Conservation (phyloP, 2,797 vertebrate genomes). For the Eulemur mongoz region DNA sequence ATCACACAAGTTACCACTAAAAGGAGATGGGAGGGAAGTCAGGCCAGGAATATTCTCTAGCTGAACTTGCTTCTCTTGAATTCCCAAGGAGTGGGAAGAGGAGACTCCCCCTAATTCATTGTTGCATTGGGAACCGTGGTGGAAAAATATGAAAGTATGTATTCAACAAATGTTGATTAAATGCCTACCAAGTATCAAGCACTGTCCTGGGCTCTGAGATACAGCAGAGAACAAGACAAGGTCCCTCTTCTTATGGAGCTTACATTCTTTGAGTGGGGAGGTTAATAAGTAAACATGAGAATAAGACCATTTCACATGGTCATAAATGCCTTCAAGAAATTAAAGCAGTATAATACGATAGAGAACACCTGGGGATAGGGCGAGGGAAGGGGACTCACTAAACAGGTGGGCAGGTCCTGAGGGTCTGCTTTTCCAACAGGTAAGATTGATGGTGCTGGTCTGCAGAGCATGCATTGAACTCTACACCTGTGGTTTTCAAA, state of each 20-base stretch:
- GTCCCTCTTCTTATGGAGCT: not conserved
- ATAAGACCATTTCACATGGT: not conserved
- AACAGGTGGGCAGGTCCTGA: not conserved
- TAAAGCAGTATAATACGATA: not conserved
- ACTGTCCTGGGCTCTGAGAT: not conserved
- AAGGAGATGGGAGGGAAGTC: not conserved
- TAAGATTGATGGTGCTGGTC: fast-evolving
- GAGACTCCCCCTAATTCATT: not conserved
- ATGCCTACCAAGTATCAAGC: not conserved
- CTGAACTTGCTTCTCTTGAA: not conserved
- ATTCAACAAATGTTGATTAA: not conserved
- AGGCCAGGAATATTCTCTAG: constrained; percentile 14
- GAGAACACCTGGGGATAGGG: not conserved
- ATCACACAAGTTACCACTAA: not conserved
- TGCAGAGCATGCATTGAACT: not conserved
- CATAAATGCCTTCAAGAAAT: not conserved
- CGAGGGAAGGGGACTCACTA: not conserved
- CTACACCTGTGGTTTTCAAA: not conserved
- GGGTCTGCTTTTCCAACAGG: not conserved
- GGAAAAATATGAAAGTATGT: not conserved
- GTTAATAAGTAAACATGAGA: not conserved
- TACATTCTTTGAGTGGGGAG: not conserved
- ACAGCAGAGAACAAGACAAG: not conserved
- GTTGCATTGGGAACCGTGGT: not conserved
- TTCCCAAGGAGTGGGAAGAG: not conserved